A percentile compares a stretch with the other conserved stretches of the same genome.
phyloP scores from a whole-genome alignment of 2,888 invertebrate species.

The Drosophila incognita region DNA sequence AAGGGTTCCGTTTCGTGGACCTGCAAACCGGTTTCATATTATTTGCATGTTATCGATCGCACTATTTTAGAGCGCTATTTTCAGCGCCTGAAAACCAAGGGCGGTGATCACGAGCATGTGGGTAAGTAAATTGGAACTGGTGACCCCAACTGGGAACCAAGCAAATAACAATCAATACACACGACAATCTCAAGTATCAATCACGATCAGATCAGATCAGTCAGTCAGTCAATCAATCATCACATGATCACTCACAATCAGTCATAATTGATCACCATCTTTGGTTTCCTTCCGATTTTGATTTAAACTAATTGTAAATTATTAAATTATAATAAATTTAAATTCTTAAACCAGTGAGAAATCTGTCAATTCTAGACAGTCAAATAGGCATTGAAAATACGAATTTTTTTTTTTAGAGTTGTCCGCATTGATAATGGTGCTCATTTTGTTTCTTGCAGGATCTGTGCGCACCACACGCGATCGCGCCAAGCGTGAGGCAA shows the following conservation, averaged over 20 bases:
- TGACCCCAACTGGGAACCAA: background rate
- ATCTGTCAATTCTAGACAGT: background rate
- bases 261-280: conserved; percentile 11
- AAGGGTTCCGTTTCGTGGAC: conserved; percentile 99
- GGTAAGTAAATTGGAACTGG: conserved; percentile 76
- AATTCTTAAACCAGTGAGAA: no score
- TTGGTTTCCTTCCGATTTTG: background rate
- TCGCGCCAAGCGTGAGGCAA: conserved; percentile 85
- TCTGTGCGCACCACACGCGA: conserved; percentile 84
- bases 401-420: background rate
- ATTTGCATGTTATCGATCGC: conserved; percentile 98
- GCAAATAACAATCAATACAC: conserved; percentile 6
- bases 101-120: conserved; percentile 85
- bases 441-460: conserved; percentile 57
- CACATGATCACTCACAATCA: conserved; percentile 24
- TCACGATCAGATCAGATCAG: conserved; percentile 13
- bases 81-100: conserved; percentile 95
- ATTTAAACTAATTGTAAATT: background rate
- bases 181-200: conserved; percentile 20
- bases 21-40: conserved; percentile 99
- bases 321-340: background rate
- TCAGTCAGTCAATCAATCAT: conserved; percentile 25
- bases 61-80: conserved; percentile 98
- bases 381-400: background rate
- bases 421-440: background rate